Evolutionary conservation across 2,797 vertebrate species (phyloP), one percentile per base, ranked within the genome.

Genomic region (Poecilia velifera): DNA sequence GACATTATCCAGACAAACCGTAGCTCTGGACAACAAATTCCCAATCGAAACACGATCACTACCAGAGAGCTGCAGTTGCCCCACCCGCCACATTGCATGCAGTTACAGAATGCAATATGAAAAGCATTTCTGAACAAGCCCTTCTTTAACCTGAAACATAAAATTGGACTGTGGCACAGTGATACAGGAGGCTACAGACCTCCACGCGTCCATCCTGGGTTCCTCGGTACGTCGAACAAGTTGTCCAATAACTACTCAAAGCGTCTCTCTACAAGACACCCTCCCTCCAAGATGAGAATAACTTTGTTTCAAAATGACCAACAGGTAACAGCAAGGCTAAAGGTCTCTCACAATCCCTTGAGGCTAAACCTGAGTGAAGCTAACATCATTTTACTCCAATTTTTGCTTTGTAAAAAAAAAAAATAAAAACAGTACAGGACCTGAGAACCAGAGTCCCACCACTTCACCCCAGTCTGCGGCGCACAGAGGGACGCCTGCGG

Each of bases 401-500:
- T 62, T 64, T 7, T 7, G 16, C 18, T 64, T 22, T 64, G 16
- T 31, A 16, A 31, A 64, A 64, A 49, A 18, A 16, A 46, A 45
- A 0, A 46, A 47, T 4, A 46, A 20, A 13, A 18, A 22, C 7
- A 39, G 34, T 39, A 39, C 16, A 62, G 36, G n/a, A 6, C 31
- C 16, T 64, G 31, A 36, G 2, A 36, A 36, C 31, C 3, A 3
- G 18, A 36, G 59, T 34, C 7, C 3, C 7, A 8, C 59, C 31
- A 36, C 31, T 20, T 59, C 57, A 28, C 53, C n/a, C 14, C 59
- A 39, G 34, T 0, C 1, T 16, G 8, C 59, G 14, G 28, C 14
- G 13, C 28, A 12, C 25, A 39, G 6, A 76, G 57, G 53, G 68
- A 81, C 53, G 80, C 59, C 85, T 86, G 39, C 82, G 28, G n/a